Evolutionary conservation across 2,113 vertebrate species (phyloP).

Genomic region (Urocitellus parryii): DNA sequence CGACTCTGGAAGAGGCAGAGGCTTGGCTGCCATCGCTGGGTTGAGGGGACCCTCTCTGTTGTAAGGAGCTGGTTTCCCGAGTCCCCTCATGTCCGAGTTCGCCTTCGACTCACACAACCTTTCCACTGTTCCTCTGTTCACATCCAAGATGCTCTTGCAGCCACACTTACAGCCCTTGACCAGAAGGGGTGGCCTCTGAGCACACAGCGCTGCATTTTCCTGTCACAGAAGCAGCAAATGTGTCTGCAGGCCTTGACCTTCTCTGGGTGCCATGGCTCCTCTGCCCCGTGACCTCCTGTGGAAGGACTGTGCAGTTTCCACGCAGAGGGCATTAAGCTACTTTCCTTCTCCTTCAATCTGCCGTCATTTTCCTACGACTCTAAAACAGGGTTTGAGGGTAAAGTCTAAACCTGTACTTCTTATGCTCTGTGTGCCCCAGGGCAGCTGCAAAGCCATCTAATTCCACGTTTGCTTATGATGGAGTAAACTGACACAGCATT

Average conservation of each 20-base stretch:
- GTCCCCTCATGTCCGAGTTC: neutral
- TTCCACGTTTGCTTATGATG: neutral
- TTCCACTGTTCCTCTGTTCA: neutral
- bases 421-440: neutral
- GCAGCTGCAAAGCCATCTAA: fast-evolving
- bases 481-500: neutral
- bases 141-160: fast-evolving
- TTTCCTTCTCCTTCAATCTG: neutral
- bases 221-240: neutral
- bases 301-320: neutral
- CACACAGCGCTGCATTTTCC: neutral
- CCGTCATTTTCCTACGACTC: neutral
- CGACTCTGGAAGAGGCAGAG: neutral
- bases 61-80: neutral
- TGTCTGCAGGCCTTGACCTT: neutral
- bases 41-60: too few species aligned
- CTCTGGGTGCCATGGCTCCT: neutral
- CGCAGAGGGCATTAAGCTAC: neutral
- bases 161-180: neutral
- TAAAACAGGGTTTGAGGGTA: neutral
- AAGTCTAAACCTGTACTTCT: neutral
- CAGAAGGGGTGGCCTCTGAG: too few species aligned
- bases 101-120: neutral
- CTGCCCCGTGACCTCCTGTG: neutral
- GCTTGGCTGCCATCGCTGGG: fast-evolving